Percentiles rank a stretch among this genome's conserved stretches.
phyloP scores from a whole-genome alignment of 1,140 invertebrate genomes.

The Procambarus virginalis region DNA sequence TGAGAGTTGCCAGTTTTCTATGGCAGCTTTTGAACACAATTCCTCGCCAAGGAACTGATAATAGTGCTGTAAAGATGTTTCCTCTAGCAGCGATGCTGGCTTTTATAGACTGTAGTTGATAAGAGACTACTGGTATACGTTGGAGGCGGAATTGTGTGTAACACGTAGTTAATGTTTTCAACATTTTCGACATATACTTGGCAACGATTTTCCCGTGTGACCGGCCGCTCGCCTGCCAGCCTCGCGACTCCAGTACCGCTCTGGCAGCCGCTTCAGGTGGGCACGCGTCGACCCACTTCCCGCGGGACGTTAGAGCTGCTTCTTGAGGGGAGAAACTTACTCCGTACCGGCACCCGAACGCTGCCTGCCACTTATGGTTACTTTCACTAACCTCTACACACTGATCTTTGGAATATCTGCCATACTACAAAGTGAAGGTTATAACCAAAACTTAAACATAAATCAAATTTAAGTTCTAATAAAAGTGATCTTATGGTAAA shows the following conservation, averaged over 20 bases:
- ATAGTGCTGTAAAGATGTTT: too few species aligned
- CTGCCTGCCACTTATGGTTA: too few species aligned
- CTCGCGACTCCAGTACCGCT: slow-evolving; percentile 15
- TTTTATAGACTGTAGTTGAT: too few species aligned
- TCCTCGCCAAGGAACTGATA: background rate
- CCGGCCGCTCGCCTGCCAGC: slow-evolving; percentile 22
- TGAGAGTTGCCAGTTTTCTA: slow-evolving; percentile 17
- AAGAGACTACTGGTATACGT: too few species aligned
- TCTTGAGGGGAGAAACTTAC: too few species aligned
- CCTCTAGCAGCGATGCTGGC: too few species aligned
- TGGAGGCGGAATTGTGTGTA: too few species aligned
- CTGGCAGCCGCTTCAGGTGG: background rate
- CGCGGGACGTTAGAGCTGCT: background rate
- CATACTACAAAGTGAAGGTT: too few species aligned
- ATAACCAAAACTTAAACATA: too few species aligned
- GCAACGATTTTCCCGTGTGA: slow-evolving; percentile 56
- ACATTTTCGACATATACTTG: background rate
- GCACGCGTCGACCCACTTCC: background rate
- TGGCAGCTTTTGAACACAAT: background rate
- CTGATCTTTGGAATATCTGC: too few species aligned
- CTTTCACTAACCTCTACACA: too few species aligned
- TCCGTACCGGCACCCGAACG: too few species aligned
- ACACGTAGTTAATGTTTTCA: background rate
- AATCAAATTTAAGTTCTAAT: background rate
- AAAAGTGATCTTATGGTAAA: background rate